phyloP scores from a whole-genome alignment of 2,888 invertebrate genomes.

The Rapana venosa region DNA sequence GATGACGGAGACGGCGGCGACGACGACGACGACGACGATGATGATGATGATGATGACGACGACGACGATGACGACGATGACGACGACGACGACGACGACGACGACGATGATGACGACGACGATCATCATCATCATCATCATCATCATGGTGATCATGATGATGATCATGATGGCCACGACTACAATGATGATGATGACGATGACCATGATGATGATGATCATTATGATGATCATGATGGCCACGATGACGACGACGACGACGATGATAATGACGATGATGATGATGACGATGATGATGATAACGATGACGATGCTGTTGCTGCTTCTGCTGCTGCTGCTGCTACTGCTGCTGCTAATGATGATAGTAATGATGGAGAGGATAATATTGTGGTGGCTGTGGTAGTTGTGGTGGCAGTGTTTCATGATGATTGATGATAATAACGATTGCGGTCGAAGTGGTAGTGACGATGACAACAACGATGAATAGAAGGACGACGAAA shows the following conservation, averaged over 20 bases:
- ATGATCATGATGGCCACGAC: background rate
- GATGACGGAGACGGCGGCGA: background rate
- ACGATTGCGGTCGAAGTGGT: background rate
- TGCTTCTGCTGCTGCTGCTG: no score
- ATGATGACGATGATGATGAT: background rate
- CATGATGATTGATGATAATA: background rate
- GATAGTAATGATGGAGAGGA: no score
- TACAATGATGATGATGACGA: background rate
- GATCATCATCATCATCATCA: background rate
- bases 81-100: background rate
- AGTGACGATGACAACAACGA: background rate
- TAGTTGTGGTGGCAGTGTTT: no score
- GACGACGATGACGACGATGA: background rate
- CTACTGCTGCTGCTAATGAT: no score
- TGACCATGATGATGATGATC: background rate
- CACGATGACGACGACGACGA: background rate
- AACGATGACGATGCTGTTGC: no score
- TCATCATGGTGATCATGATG: background rate
- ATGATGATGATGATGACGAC: background rate
- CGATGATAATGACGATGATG: background rate
- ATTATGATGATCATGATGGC: background rate
- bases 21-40: background rate
- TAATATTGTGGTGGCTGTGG: no score
- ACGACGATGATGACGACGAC: background rate
- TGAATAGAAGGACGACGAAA: background rate